Conservation (phyloP, 2,797 vertebrate genomes). For the Gymnodraco acuticeps region DNA sequence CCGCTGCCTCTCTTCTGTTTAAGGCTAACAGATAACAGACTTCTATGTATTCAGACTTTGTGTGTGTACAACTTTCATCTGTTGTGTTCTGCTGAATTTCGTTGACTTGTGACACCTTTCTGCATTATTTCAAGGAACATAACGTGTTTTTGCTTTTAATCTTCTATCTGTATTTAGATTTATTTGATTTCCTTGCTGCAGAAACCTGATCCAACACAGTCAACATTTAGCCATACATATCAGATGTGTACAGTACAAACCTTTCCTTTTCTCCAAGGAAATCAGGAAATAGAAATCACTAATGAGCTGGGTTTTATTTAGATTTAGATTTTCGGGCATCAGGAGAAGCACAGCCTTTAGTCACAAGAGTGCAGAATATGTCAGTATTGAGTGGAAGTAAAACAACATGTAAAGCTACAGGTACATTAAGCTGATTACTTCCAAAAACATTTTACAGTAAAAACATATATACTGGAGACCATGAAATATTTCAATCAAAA, state of each 20-base stretch:
- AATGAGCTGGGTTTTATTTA: not conserved
- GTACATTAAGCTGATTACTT: too few species aligned
- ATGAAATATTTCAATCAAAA: too few species aligned
- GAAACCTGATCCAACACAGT: not conserved
- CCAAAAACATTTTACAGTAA: too few species aligned
- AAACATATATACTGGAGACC: too few species aligned
- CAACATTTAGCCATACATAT: not conserved
- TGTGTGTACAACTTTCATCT: not conserved
- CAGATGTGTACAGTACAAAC: not conserved
- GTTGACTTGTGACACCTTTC: not conserved
- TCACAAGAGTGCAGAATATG: too few species aligned
- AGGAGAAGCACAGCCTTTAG: too few species aligned
- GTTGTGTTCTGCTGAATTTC: too few species aligned
- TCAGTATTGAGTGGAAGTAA: too few species aligned
- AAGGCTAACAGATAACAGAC: not conserved
- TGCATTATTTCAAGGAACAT: not conserved
- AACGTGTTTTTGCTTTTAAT: too few species aligned
- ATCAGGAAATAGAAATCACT: not conserved
- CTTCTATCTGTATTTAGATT: not conserved
- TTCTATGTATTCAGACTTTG: too few species aligned
- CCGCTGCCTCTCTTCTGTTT: constrained; percentile 1
- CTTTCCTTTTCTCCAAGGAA: not conserved
- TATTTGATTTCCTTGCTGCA: not conserved
- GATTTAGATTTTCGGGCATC: too few species aligned
- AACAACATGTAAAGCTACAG: too few species aligned